phyloP scores from a whole-genome alignment of 2,888 invertebrate species.

The Andrena praecox region DNA sequence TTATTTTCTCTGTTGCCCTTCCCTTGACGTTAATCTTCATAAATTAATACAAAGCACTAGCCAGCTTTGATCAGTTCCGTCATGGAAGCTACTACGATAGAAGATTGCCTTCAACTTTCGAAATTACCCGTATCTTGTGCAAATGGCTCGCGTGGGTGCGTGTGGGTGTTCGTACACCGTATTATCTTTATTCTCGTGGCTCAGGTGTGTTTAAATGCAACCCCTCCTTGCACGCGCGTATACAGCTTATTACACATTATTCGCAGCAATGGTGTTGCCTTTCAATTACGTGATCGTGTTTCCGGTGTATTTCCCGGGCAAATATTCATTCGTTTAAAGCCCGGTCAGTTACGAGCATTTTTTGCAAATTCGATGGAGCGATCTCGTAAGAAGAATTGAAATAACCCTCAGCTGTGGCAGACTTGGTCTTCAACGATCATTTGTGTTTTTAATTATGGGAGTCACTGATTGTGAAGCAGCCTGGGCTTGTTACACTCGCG shows the following conservation, averaged over 20 bases:
- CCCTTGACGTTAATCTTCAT: neutral
- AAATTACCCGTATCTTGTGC: slow-evolving; percentile 53
- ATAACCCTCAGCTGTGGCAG: too few species aligned
- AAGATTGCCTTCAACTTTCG: slow-evolving; percentile 49
- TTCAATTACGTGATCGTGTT: slow-evolving; percentile 33
- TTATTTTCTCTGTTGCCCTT: neutral
- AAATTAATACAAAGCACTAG: slow-evolving; percentile 20
- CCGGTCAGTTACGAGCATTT: neutral
- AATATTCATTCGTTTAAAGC: neutral
- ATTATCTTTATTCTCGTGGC: slow-evolving; percentile 59
- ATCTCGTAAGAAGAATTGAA: too few species aligned
- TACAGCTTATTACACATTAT: slow-evolving; percentile 26
- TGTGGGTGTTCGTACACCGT: slow-evolving; percentile 67
- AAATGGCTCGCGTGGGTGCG: slow-evolving; percentile 69
- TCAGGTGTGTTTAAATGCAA: slow-evolving; percentile 13
- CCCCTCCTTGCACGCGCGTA: neutral
- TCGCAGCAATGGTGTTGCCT: slow-evolving; percentile 27
- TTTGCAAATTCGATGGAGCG: neutral
- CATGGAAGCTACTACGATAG: slow-evolving; percentile 25
- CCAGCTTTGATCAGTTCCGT: slow-evolving; percentile 29
- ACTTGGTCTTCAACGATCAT: too few species aligned
- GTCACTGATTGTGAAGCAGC: too few species aligned
- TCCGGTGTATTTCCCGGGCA: slow-evolving; percentile 37
- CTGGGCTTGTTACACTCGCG: too few species aligned
- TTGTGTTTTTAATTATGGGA: too few species aligned